These are phyloP conservation scores for Vespertilio murinus DNA, from an alignment of 2,797 vertebrate genomes.

Conservation along the genomic window DNA sequence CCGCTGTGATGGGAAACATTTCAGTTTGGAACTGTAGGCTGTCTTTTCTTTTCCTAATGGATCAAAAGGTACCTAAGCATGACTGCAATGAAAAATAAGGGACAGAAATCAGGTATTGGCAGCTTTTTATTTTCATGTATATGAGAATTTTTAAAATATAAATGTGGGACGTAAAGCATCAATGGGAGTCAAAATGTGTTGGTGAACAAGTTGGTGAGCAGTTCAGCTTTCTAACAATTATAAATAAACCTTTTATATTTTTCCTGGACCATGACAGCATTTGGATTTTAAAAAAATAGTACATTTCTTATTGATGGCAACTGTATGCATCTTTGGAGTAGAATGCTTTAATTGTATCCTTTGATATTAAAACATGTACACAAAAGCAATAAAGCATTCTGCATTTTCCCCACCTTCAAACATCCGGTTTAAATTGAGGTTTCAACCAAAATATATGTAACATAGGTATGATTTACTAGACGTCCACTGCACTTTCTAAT, in stretches of 20 bases:
- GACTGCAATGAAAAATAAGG: not conserved
- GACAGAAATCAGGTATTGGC: not conserved
- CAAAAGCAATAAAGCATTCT: not conserved
- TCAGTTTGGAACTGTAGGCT: not conserved
- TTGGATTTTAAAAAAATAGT: conserved; percentile 80
- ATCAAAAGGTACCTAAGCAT: not conserved
- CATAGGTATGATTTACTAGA: not conserved
- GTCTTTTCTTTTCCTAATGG: too few species aligned
- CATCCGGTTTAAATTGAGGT: not conserved
- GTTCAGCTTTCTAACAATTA: conserved; percentile 26
- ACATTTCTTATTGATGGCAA: not conserved
- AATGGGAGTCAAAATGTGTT: not conserved
- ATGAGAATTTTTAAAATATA: not conserved
- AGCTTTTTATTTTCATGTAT: not conserved
- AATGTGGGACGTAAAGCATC: not conserved
- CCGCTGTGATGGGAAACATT: not conserved
- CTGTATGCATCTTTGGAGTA: not conserved
- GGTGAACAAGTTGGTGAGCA: not conserved
- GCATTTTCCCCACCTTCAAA: not conserved
- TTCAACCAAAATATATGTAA: not conserved
- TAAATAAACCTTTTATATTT: conserved; percentile 87
- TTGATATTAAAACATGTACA: not conserved
- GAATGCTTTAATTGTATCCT: not conserved
- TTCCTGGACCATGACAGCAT: conserved; percentile 89
- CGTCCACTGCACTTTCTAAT: not conserved